A percentile compares a stretch with the other conserved stretches of the same genome.
phyloP scores from a whole-genome alignment of 2,113 vertebrate genomes.

The Carassius gibelio region DNA sequence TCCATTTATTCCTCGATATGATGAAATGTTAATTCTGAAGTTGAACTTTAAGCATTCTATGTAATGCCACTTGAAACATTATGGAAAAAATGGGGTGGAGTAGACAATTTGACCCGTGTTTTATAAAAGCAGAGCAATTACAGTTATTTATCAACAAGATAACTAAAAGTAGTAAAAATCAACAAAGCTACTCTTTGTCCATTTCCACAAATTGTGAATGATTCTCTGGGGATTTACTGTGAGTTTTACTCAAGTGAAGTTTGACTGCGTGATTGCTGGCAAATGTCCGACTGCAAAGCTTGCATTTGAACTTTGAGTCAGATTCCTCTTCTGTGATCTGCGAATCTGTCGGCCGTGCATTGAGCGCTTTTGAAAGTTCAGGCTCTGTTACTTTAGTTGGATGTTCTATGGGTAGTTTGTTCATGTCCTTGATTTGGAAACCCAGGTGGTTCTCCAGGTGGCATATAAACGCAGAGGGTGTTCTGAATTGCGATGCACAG shows the following conservation, averaged over 20 bases:
- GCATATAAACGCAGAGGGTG: constrained; percentile 87
- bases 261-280: constrained; percentile 99
- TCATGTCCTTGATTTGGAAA: constrained; percentile 99
- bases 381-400: constrained; percentile 87
- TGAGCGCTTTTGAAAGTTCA: constrained; percentile 89
- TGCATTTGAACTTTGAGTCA: constrained; percentile 99
- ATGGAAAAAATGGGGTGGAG: neutral
- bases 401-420: constrained; percentile 91
- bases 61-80: constrained; percentile 72
- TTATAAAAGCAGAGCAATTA: constrained; percentile 62
- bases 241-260: constrained; percentile 99
- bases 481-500: constrained; percentile 98
- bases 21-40: constrained; percentile 64
- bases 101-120: constrained; percentile 72
- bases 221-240: constrained; percentile 99
- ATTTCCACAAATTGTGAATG: constrained; percentile 99
- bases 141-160: constrained; percentile 56
- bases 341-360: constrained; percentile 85
- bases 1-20: constrained; percentile 61
- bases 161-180: constrained; percentile 60
- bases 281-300: constrained; percentile 99
- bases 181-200: constrained; percentile 91
- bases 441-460: constrained; percentile 97
- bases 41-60: constrained; percentile 66
- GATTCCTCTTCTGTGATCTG: constrained; percentile 89